Base-by-base conservation (phyloP, 2,888 invertebrate species). In the Acanthococcus lagerstroemiae region DNA sequence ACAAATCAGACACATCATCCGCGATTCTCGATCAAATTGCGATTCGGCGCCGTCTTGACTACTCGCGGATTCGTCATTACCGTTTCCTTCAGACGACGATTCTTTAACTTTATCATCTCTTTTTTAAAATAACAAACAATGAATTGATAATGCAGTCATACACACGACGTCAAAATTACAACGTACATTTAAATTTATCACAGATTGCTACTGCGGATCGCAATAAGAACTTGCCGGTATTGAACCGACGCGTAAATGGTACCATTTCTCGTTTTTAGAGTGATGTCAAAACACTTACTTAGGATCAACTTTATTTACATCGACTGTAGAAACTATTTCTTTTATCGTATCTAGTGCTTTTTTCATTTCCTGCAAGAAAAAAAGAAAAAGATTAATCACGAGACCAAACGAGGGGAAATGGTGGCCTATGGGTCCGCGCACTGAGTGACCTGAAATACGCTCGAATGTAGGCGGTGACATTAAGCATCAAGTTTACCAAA, bases 1-100 rank as follows among this genome's bases (percentile, higher is more conserved):
- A 78, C 96, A 96, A 72, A 96, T 92, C 80, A 90, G 92, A 79
- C 95, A 96, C 71, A 89, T 24, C 25, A 60, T 25, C 50, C 15
- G 52, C 37, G 22, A 15, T 50, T 19, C 52, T 9, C 27, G 48
- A 30, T 37, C 50, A 24, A 25, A 27, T 26, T 50, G 17, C 15
- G 9, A 22, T 15, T 21, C 52, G 22, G 52, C 24, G 7, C 7
- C 22, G 21, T 52, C 52, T 22, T 9, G 54, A 12, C 52, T 48
- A 24, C 21, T 24, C 24, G 52, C 6, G 22, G 4, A 22, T 24
- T 52, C 52, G 9, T 19, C 15, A 5, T 52, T 22, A 22, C 22
- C 3, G 24, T 19, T 52, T 22, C 24, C 52, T 52, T 52, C 52
- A 52, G 52, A 52, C 22, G 52, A 52, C 52, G 52, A 52, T 52